Conservation (phyloP, 2,888 invertebrate genomes). For the Eupithecia tripunctaria region DNA sequence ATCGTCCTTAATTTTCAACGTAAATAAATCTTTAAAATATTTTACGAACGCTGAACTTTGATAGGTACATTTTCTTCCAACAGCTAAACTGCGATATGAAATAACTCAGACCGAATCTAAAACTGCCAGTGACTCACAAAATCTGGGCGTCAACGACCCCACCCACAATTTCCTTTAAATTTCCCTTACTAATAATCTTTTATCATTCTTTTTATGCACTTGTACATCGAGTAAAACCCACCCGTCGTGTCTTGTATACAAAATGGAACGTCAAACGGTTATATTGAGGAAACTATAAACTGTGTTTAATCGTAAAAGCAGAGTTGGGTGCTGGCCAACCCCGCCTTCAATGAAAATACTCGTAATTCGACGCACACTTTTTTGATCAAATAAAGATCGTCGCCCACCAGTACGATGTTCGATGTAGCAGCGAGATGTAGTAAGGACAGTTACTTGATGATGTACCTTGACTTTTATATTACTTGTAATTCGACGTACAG, state of each 20-base stretch:
- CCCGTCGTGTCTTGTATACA: constrained; percentile 34
- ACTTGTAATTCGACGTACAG: too few relatives aligned
- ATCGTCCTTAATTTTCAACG: not conserved
- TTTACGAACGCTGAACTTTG: not conserved
- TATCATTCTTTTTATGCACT: constrained; percentile 23
- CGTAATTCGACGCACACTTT: constrained; percentile 22
- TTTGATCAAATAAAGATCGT: constrained; percentile 4
- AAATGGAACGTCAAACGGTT: constrained; percentile 72
- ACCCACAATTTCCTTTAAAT: not conserved
- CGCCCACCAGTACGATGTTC: not conserved
- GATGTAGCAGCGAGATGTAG: not conserved
- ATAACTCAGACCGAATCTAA: not conserved
- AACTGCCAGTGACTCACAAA: not conserved
- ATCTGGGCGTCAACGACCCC: not conserved
- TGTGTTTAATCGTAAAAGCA: constrained; percentile 80
- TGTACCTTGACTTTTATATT: too few relatives aligned
- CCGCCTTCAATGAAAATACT: constrained; percentile 70
- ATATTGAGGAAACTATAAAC: constrained; percentile 82
- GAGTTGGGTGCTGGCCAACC: constrained; percentile 75
- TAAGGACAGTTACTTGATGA: too few relatives aligned
- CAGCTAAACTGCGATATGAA: not conserved
- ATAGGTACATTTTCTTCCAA: not conserved
- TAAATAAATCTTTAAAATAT: not conserved
- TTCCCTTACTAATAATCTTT: constrained; percentile 41
- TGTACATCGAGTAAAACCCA: constrained; percentile 14